These are phyloP conservation scores for Gallirallus australis DNA, from an alignment of 2,797 vertebrate genomes.

Conservation along the genomic window DNA sequence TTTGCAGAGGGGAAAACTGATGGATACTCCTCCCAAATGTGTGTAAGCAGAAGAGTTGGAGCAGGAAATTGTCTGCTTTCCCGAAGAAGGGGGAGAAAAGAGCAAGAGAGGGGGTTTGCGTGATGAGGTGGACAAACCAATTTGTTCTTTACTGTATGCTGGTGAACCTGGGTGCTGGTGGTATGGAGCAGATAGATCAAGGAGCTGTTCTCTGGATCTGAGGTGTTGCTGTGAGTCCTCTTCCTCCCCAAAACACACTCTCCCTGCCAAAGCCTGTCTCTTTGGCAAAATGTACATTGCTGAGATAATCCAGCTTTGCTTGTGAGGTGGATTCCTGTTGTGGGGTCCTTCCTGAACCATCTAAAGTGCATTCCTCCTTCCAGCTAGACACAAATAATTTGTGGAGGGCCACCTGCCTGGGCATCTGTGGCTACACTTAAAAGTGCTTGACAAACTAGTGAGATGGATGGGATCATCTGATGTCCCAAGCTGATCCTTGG, in stretches of 20 bases:
- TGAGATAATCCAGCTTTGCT: neutral
- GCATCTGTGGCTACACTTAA: neutral
- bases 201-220: neutral
- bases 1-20: neutral
- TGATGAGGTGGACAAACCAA: neutral
- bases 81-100: neutral
- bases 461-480: neutral
- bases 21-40: neutral
- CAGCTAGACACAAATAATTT: neutral
- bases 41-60: neutral
- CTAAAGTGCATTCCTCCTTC: neutral
- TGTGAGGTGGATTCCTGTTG: neutral
- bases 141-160: neutral
- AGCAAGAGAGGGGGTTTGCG: neutral
- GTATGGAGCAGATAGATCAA: accelerated
- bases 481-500: neutral
- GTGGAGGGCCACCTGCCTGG: neutral
- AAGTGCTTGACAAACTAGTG: neutral
- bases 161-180: neutral
- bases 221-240: neutral
- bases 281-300: accelerated
- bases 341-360: neutral
- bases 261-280: neutral
- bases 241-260: neutral
- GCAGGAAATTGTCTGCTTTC: neutral